Percentiles rank a stretch among this genome's conserved stretches.
These are phyloP conservation scores for Strigops habroptila DNA, from an alignment of 2,113 vertebrate species.

Conservation along the genomic window DNA sequence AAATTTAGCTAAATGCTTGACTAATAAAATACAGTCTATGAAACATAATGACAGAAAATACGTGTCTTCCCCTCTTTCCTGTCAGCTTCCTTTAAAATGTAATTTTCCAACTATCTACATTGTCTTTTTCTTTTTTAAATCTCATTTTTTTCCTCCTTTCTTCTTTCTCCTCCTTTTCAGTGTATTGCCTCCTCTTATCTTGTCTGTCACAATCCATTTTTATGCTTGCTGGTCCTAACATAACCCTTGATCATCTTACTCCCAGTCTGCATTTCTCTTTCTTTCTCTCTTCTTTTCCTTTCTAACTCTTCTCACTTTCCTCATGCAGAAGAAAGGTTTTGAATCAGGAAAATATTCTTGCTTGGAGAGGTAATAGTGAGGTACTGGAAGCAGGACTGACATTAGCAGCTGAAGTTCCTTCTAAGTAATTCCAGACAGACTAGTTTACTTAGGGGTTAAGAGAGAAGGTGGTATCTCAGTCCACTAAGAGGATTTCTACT, in stretches of 20 bases:
- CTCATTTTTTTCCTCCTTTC: background rate
- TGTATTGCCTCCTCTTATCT: background rate
- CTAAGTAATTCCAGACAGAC: background rate
- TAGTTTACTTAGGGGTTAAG: background rate
- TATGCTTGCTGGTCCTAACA: background rate
- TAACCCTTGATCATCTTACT: background rate
- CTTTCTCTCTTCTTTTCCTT: background rate
- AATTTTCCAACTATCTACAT: background rate
- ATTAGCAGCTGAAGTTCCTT: background rate
- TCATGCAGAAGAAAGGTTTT: background rate
- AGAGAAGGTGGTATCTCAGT: background rate
- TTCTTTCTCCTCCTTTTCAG: background rate
- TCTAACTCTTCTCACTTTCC: background rate
- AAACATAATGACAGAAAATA: background rate
- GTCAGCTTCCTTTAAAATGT: background rate
- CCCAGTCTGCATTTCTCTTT: background rate
- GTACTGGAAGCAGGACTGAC: rapidly evolving
- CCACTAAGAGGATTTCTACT: slow-evolving; percentile 13
- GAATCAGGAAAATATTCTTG: background rate
- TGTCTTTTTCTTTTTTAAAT: background rate
- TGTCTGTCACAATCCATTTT: background rate
- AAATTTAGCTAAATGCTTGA: background rate
- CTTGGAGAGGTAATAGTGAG: background rate
- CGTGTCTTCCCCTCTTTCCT: background rate
- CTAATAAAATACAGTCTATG: background rate